phyloP scores from a whole-genome alignment of 2,888 invertebrate genomes.

The Electrophaes corylata region DNA sequence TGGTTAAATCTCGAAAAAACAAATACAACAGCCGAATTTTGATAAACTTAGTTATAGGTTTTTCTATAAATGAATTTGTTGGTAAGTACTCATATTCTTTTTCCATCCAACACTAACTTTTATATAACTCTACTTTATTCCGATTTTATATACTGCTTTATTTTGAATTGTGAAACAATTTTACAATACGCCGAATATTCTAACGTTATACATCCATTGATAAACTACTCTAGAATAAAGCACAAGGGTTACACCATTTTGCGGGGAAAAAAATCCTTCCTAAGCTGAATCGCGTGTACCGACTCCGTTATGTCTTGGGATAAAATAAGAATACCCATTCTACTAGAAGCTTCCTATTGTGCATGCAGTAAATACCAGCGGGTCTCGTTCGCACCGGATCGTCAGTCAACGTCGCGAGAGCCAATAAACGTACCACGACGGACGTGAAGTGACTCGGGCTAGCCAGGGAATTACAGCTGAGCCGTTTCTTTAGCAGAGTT shows the following conservation, averaged over 20 bases:
- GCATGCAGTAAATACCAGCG: constrained; percentile 24
- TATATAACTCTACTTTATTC: too few species aligned
- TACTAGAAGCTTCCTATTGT: constrained; percentile 6
- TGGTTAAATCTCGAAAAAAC: too few species aligned
- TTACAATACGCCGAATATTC: too few species aligned
- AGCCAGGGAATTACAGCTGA: constrained; percentile 24
- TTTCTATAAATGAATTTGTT: too few species aligned
- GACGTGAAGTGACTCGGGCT: constrained; percentile 30
- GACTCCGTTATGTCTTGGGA: not conserved
- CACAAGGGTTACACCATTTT: too few species aligned
- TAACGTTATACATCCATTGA: too few species aligned
- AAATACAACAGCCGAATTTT: too few species aligned
- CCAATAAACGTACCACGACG: constrained; percentile 26
- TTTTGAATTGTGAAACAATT: too few species aligned
- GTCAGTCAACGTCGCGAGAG: constrained; percentile 30
- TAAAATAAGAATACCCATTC: not conserved
- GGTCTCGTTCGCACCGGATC: constrained; percentile 28
- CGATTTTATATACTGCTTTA: too few species aligned
- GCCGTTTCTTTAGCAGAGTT: constrained; percentile 19
- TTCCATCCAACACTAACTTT: too few species aligned
- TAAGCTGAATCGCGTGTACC: not conserved
- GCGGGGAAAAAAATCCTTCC: not conserved
- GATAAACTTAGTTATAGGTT: too few species aligned
- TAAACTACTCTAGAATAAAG: not conserved
- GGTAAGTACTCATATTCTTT: too few species aligned